phyloP scores from a whole-genome alignment of 2,113 vertebrate species.

The Arizona elegans region DNA sequence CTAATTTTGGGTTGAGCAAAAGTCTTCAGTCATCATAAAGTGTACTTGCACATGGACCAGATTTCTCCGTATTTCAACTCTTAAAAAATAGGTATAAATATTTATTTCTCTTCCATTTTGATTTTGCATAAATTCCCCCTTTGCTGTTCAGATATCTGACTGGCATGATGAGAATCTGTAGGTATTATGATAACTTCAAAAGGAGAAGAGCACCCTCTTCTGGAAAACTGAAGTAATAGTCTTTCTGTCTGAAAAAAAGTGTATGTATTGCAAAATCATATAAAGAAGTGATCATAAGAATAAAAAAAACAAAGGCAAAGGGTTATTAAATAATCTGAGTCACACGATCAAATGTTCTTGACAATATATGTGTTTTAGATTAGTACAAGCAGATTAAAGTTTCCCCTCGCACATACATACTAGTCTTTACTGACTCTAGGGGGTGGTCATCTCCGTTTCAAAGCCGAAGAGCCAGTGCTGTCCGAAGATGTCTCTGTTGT shows the following conservation, averaged over 20 bases:
- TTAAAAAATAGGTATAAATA: background rate
- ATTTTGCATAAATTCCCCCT: background rate
- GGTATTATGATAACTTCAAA: background rate
- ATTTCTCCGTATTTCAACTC: background rate
- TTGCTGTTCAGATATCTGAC: background rate
- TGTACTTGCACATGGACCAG: background rate
- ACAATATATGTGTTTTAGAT: background rate
- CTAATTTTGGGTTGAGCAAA: background rate
- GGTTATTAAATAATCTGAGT: background rate
- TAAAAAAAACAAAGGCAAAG: background rate
- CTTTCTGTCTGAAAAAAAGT: background rate
- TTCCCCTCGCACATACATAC: too few relatives aligned
- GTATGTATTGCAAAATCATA: background rate
- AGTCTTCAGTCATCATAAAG: background rate
- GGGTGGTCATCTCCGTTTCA: too few relatives aligned
- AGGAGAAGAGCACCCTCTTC: constrained; percentile 20
- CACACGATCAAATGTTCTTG: background rate
- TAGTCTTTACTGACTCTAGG: too few relatives aligned
- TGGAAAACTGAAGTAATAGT: background rate
- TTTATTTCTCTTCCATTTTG: background rate
- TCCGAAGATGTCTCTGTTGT: too few relatives aligned
- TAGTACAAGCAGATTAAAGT: background rate
- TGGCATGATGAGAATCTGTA: background rate
- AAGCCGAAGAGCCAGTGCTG: too few relatives aligned
- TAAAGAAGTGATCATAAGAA: background rate